These are phyloP conservation scores for Drosophila seguyi DNA, from an alignment of 1,140 invertebrate species.

Conservation along the genomic window DNA sequence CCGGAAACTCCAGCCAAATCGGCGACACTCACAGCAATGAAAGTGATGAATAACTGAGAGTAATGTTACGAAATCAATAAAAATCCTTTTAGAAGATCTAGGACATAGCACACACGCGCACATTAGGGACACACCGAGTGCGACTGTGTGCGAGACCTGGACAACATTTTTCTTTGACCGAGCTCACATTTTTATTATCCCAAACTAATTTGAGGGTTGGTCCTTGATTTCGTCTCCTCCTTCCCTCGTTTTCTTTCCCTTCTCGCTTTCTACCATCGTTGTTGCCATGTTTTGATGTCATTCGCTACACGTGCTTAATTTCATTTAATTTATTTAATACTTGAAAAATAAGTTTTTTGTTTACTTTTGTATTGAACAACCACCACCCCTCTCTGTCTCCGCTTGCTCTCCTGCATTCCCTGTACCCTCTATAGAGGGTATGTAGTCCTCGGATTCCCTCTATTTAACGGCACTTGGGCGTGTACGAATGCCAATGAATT, in stretches of 20 bases:
- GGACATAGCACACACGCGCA: slow-evolving; percentile 25
- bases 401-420: slow-evolving; percentile 9
- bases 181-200: slow-evolving; percentile 71
- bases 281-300: slow-evolving; percentile 70
- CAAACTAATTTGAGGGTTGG: slow-evolving; percentile 78
- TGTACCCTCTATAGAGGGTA: neutral
- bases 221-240: slow-evolving; percentile 42
- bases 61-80: slow-evolving; percentile 51
- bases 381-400: slow-evolving; percentile 40
- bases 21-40: slow-evolving; percentile 37
- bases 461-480: slow-evolving; percentile 54
- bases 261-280: slow-evolving; percentile 5
- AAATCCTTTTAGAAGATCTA: slow-evolving; percentile 56
- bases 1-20: slow-evolving; percentile 11
- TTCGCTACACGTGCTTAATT: slow-evolving; percentile 81
- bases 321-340: slow-evolving; percentile 83
- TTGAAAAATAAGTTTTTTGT: slow-evolving; percentile 79
- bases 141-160: slow-evolving; percentile 25
- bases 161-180: slow-evolving; percentile 47
- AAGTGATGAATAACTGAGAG: slow-evolving; percentile 46
- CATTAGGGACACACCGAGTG: slow-evolving; percentile 8
- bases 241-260: neutral
- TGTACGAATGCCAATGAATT: slow-evolving; percentile 69
- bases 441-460: slow-evolving; percentile 1
- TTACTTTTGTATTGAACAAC: slow-evolving; percentile 68